Evolutionary conservation across 53 echinoderm and acorn worm species (phyloP).

Genomic region (Zoroaster sp.): DNA sequence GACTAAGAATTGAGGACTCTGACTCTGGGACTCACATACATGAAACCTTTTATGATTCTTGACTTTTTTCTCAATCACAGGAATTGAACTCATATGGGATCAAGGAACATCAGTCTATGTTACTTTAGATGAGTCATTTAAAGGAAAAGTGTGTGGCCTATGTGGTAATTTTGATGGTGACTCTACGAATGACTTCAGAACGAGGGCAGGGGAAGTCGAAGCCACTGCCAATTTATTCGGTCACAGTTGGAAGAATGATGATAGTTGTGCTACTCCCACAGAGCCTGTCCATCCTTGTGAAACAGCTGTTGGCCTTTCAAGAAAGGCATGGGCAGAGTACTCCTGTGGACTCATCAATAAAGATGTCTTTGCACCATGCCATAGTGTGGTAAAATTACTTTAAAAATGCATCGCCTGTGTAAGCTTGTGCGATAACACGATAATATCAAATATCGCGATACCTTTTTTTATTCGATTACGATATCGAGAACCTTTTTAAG

Average conservation of each 20-base stretch:
- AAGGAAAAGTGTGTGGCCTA: slow-evolving; percentile 67
- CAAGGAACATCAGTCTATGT: slow-evolving; percentile 58
- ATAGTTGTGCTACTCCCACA: slow-evolving; percentile 25
- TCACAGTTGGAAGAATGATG: slow-evolving; percentile 63
- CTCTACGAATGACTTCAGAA: slow-evolving; percentile 65
- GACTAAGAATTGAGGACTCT: no score
- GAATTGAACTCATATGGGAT: slow-evolving; percentile 72
- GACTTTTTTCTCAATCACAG: slow-evolving; percentile 58
- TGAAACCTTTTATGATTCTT: no score
- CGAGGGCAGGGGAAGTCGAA: slow-evolving; percentile 45
- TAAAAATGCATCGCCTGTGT: no score
- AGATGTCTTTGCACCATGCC: slow-evolving; percentile 62
- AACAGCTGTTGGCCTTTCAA: slow-evolving; percentile 5
- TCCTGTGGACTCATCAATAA: slow-evolving; percentile 59
- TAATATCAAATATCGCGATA: no score
- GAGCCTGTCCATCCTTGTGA: slow-evolving; percentile 60
- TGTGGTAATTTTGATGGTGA: slow-evolving; percentile 84
- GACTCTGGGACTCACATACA: no score
- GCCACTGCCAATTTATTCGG: slow-evolving; percentile 56
- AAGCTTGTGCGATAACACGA: no score
- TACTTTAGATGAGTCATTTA: slow-evolving; percentile 43
- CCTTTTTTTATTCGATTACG: no score
- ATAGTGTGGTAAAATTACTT: slow-evolving; percentile 67
- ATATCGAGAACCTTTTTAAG: no score
- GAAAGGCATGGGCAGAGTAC: slow-evolving; percentile 67